Conservation (phyloP, 1,140 invertebrate genomes). For the Apocrypta bakeri region DNA sequence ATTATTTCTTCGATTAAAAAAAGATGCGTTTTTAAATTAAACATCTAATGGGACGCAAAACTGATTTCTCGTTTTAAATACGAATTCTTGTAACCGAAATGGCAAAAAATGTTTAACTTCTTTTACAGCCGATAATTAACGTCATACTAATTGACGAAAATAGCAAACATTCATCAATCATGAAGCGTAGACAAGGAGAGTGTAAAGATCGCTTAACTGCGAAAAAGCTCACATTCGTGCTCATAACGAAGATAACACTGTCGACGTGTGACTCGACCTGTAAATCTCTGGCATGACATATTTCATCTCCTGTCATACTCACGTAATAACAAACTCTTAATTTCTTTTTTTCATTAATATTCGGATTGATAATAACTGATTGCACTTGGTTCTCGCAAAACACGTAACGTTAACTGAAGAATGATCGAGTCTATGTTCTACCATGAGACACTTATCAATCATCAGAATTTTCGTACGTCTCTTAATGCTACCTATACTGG, state of each 20-base stretch:
- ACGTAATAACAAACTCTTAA: constrained; percentile 45
- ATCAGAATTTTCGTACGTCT: constrained; percentile 37
- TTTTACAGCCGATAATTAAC: not conserved
- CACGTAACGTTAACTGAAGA: constrained; percentile 51
- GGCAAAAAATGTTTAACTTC: not conserved
- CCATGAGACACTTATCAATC: constrained; percentile 37
- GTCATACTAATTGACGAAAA: not conserved
- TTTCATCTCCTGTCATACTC: constrained; percentile 3
- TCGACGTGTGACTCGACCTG: constrained; percentile 49
- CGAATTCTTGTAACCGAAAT: not conserved
- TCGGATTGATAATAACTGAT: constrained; percentile 39
- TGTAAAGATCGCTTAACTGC: constrained; percentile 19
- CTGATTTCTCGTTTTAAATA: not conserved
- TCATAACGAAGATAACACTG: constrained; percentile 34
- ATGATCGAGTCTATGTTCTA: constrained; percentile 45
- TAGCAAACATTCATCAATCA: not conserved
- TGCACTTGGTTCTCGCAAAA: constrained; percentile 47
- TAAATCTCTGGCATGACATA: constrained; percentile 44
- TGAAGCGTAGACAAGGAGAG: not conserved
- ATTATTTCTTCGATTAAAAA: not conserved
- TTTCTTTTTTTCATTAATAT: constrained; percentile 33
- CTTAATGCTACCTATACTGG: constrained; percentile 31
- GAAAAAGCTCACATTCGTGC: constrained; percentile 21
- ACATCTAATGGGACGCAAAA: not conserved
- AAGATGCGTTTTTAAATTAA: not conserved